Base-by-base conservation (phyloP, 30 jellyfish, hydroid and myxozoan genomes). In the Aurelia sp. region DNA sequence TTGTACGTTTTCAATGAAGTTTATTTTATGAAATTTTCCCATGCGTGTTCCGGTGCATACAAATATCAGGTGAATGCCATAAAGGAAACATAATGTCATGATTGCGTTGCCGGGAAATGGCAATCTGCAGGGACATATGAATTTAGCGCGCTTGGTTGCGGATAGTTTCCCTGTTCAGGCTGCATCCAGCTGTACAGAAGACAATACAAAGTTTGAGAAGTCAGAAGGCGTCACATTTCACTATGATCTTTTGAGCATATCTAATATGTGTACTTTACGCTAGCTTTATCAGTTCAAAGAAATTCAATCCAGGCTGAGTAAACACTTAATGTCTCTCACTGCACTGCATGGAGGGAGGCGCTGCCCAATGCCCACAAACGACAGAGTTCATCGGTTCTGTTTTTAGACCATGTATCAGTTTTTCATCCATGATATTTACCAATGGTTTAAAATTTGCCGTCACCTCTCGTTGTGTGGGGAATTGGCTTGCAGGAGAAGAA, bases 161-260 rank as follows among this genome's bases (percentile, higher is more conserved):
- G 91, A 48, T 74, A 48, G 22, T 67, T 81, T 35, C 76, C 84
- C 68, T 23, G 51, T 37, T 27, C 33, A 27, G 90, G 67, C 66
- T 81, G 69, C 21, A 50, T 81, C 83, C 84, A 81, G 90, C 90
- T 81, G 90, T 50, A 69, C 11, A 12, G 67, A 15, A 68, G 82
- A 81, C 90, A 67, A 80, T 80, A 67, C 81, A 66, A 30, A 55
- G 77, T 65, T 47, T 67, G 22, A 74, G 70, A 50, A 65, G 35
- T 81, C 90, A 66, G 90, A 67, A 81, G 90, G 90, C 84, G 90
- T 81, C 90, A 81, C 90, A 63, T 81, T 66, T 78, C 89, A 66
- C 61, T 21, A 37, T 81, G 90, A 81, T 53, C 90, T 81, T 81
- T 81, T 81, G 90, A 81, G 90, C 90, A 81, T 63, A 78, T 64